Percentiles rank a stretch among this genome's conserved stretches.
Conservation (phyloP, 2,113 vertebrate genomes). For the Catharus fuscescens region DNA sequence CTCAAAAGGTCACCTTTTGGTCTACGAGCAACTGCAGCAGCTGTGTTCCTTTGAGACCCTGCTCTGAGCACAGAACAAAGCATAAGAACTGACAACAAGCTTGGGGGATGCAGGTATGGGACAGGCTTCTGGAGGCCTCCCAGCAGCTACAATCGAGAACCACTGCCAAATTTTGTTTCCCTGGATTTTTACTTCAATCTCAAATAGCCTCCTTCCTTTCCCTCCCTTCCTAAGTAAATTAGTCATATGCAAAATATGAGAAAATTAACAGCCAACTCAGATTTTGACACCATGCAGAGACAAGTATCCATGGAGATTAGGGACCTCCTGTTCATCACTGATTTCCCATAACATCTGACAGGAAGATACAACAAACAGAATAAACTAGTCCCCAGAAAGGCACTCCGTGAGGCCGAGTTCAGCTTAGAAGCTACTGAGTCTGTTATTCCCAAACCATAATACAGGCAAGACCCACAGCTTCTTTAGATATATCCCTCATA, state of each 20-base stretch:
- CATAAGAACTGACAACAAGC: not conserved
- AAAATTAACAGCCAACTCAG: constrained; percentile 21
- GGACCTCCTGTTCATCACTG: not conserved
- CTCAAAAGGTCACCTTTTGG: constrained; percentile 40
- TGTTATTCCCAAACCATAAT: not conserved
- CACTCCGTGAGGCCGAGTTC: not conserved
- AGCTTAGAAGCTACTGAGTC: not conserved
- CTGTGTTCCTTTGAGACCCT: not conserved
- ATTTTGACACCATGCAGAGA: constrained; percentile 29
- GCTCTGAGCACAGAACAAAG: not conserved
- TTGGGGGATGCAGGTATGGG: not conserved
- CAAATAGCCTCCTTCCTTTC: not conserved
- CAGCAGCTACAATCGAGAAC: not conserved
- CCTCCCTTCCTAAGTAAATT: not conserved
- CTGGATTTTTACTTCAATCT: not conserved
- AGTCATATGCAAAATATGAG: not conserved
- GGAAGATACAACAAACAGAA: not conserved
- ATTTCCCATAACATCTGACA: constrained; percentile 11
- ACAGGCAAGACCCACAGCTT: not conserved
- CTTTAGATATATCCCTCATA: not conserved
- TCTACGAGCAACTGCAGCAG: not conserved
- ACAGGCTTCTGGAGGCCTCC: not conserved
- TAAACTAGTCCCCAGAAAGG: not conserved
- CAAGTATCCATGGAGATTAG: constrained; percentile 34
- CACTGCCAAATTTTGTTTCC: not conserved